phyloP scores from a whole-genome alignment of 2,888 invertebrate species.

The Apamea monoglypha region DNA sequence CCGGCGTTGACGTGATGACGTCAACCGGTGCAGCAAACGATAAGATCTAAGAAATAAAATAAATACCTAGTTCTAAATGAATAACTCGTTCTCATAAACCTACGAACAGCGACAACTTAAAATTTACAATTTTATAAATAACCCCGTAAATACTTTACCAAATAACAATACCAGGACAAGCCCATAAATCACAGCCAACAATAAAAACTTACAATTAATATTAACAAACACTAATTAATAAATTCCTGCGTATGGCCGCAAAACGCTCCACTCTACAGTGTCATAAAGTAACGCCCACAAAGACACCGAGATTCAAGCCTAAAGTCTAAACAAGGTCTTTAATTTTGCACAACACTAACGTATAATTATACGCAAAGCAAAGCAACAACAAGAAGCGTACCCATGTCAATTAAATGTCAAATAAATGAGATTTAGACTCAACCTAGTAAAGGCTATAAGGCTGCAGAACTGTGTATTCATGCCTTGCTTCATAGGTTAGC shows the following conservation, averaged over 20 bases:
- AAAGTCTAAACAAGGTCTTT: conserved; percentile 42
- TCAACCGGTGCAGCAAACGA: too few species aligned
- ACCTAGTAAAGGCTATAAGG: conserved; percentile 45
- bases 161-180: not conserved
- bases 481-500: conserved; percentile 41
- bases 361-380: conserved; percentile 39
- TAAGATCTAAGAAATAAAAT: too few species aligned
- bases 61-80: not conserved
- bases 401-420: conserved; percentile 59
- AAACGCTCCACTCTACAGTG: conserved; percentile 2
- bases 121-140: conserved; percentile 9
- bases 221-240: conserved; percentile 48
- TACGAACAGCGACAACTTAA: not conserved
- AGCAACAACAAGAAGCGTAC: conserved; percentile 23
- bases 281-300: conserved; percentile 40
- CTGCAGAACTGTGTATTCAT: conserved; percentile 37
- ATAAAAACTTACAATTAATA: conserved; percentile 38
- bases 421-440: conserved; percentile 60
- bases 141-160: not conserved
- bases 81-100: too few species aligned
- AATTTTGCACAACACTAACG: conserved; percentile 43
- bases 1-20: too few species aligned
- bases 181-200: conserved; percentile 36
- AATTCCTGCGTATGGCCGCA: conserved; percentile 28
- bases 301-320: conserved; percentile 34